These are phyloP conservation scores for Leucophenga montana DNA, from an alignment of 2,888 invertebrate genomes.

Conservation along the genomic window DNA sequence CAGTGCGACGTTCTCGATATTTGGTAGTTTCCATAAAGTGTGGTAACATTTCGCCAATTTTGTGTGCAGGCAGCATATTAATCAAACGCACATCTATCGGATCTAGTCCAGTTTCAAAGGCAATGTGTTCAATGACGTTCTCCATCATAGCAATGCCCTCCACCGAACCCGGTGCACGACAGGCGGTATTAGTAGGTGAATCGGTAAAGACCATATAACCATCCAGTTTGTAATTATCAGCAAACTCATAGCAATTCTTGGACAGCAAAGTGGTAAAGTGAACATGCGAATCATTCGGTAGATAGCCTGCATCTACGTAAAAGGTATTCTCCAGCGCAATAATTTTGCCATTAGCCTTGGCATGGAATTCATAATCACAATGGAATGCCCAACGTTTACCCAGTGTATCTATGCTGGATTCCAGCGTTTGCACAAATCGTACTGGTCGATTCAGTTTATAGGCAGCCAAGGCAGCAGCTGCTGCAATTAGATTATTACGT, in stretches of 20 bases:
- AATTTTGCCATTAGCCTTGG: conserved; percentile 79
- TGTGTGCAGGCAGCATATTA: conserved; percentile 74
- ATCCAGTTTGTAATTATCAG: conserved; percentile 80
- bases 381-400: conserved; percentile 80
- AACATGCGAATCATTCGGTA: conserved; percentile 75
- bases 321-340: conserved; percentile 77
- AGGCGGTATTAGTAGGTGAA: conserved; percentile 80
- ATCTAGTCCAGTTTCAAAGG: conserved; percentile 75
- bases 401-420: conserved; percentile 80
- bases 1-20: conserved; percentile 75
- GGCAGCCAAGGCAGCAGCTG: conserved; percentile 82
- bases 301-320: conserved; percentile 76
- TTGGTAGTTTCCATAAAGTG: conserved; percentile 75
- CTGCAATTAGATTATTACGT: conserved; percentile 76
- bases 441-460: conserved; percentile 77
- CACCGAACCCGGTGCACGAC: conserved; percentile 78
- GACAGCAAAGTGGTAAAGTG: conserved; percentile 61
- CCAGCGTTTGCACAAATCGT: conserved; percentile 81
- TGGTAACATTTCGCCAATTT: conserved; percentile 74
- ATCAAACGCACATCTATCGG: conserved; percentile 76
- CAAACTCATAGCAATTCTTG: conserved; percentile 78
- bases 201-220: conserved; percentile 80
- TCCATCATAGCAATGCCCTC: conserved; percentile 80
- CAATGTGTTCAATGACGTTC: conserved; percentile 80
- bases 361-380: conserved; percentile 79